Base-by-base conservation (phyloP, 2,888 invertebrate species). In the Rugalucina vietnamica region DNA sequence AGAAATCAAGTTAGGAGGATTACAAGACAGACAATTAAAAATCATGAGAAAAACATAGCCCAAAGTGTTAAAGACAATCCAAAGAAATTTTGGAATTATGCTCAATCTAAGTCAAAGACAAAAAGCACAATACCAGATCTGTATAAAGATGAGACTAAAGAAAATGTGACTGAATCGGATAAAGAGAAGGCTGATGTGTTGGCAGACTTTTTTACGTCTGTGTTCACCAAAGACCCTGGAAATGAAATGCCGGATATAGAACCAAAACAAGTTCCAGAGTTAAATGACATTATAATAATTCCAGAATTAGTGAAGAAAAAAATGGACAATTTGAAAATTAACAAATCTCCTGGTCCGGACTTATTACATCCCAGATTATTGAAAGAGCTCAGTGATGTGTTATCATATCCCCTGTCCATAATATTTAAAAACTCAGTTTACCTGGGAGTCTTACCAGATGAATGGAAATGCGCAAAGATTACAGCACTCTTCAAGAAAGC, bases 11-110 rank as follows among this genome's bases (percentile, higher is more conserved):
- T 54, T 3, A 69, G 57, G 18, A 69, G 32, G 24, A 0, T 69
- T 5, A 0, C 65, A 1, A 34, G 69, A 65, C 54, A 76, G 2
- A 29, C 78, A 34, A 12, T 57, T 10, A 69, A 54, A 24, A 5
- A n/a, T 5, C 39, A 73, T 43, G 79, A 79, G 27, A 49, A 60
- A 29, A n/a, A 72, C 1, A 60, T 79, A n/a, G 79, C 73, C n/a
- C 39, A 60, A 1, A 12, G 32, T 1, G 5, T 54, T n/a, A 72
- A 72, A 32, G 50, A 32, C 10, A 79, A 71, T 27, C 79, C 39
- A 0, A 79, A 72, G 50, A 36, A 49, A 73, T 73, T 60, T 32
- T 74, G 80, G 74, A 60, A 27, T 1, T 74, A 79, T 60, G 39
- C 32, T 0, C 36, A 76, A 27, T 69, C 69, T 43, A 79, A 79